Base-by-base conservation (phyloP, 2,113 vertebrate genomes). In the Prunella fulvescens region DNA sequence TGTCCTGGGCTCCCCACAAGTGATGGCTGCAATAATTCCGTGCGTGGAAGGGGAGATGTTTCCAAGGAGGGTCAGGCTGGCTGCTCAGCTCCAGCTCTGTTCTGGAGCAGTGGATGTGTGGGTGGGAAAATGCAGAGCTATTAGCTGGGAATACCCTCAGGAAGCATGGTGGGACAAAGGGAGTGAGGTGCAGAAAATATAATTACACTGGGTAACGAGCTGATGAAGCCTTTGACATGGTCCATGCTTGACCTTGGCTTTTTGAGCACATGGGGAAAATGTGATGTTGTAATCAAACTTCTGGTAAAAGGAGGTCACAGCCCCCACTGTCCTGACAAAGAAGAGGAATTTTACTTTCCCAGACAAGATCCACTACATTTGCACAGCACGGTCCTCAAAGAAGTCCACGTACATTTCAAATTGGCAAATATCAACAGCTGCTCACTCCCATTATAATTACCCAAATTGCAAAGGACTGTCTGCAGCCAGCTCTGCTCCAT, bases 371-470 rank as follows among this genome's bases (percentile, higher is more conserved):
- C 40, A 13, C 56, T 71, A 4, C 29, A 83, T 35, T 54, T 33
- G 13, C 58, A 7, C 3, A 2, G 53, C 78, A 3, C 3, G 2
- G 62, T 15, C 54, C 79, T 92, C 88, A 23, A 66, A 88, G 82
- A 61, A 66, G 20, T 22, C 69, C 67, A 53, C 0, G 3, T 33
- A 8, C 37, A 1, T 76, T 94, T 86, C 10, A 48, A 80, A 90
- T 2, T 31, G 74, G 82, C 47, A 82, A 70, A 88, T 70, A 77
- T 7, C 90, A 93, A 4, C 90, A 94, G 92, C 92, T 94, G 90
- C 65, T 95, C 58, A 1, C 26, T 83, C 23, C 7, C 82, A 51
- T 73, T 26, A 4, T 19, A 86, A 90, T 93, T 62, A 54, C 90
- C 79, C 82, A 58, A 39, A 94, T 47, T 83, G 88, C 82, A 72